Base-by-base conservation (phyloP, 2,888 invertebrate genomes). In the Campoletis raptor region DNA sequence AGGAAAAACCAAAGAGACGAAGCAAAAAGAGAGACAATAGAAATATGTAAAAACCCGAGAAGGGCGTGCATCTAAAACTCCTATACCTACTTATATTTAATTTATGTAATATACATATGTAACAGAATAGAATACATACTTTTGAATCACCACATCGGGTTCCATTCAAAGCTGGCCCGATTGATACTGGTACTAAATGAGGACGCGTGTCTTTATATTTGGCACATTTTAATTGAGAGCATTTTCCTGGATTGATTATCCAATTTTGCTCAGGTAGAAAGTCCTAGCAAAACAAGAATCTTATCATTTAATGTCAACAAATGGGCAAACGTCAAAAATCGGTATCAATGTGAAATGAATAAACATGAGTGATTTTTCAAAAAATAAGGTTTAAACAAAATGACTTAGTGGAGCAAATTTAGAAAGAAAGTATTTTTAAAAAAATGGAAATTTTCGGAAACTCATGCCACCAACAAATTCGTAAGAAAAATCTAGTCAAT, bases 211-310 rank as follows among this genome's bases (percentile, higher is more conserved):
- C 24, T 24, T 6, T 24, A 1, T n/a, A 24, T 15, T 18, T 10
- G 21, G 69, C 69, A 70, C 69, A 70, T 70, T 70, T 70, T n/a
- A 70, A 24, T 10, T 45, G n/a, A 7, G 42, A 45, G 12, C 69
- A 70, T 18, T 45, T 70, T 10, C 24, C 30, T 24, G 69, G 69
- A 48, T 70, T 70, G 7, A 8, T 21, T 45, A 45, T 45, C 69
- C 69, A 70, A 42, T 70, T 70, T 10, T 45, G 24, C 8, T 70
- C 45, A 10, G 69, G 69, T 10, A 70, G 9, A 21, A 42, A 70
- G 8, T 70, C 69, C 69, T 70, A 21, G 45, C n/a, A 24, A 69
- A 3, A 7, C 52, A 18, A n/a, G 5, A 52, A 18, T 18, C 18
- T n/a, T 6, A 12, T 52, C 52, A 45, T 45, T 45, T 7, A 70